phyloP scores from a whole-genome alignment of 2,888 invertebrate genomes.

The Harpagoxenus sublaevis region DNA sequence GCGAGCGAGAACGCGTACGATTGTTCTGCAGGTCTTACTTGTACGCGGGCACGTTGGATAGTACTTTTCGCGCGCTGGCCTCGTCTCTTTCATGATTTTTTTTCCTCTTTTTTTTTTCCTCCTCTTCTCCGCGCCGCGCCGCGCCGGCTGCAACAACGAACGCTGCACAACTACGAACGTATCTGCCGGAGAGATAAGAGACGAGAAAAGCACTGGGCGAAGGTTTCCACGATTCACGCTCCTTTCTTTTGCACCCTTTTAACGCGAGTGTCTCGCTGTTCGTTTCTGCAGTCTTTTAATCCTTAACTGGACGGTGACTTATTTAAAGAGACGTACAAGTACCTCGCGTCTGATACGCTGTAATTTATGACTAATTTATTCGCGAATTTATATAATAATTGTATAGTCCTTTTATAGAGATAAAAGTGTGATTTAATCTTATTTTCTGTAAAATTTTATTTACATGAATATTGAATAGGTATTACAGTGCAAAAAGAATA shows the following conservation, averaged over 20 bases:
- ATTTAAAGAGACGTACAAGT: background rate
- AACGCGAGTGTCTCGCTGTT: conserved; percentile 24
- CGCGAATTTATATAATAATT: background rate
- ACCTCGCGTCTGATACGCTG: background rate
- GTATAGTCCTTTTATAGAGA: background rate
- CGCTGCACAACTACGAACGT: conserved; percentile 35
- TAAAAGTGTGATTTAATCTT: background rate
- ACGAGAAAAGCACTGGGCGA: conserved; percentile 57
- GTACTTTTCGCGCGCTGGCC: conserved; percentile 16
- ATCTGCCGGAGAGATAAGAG: conserved; percentile 60
- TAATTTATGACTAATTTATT: conserved; percentile 14
- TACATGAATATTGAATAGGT: background rate
- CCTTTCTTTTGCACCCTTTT: conserved; percentile 34
- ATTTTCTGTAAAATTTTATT: background rate
- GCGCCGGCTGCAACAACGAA: conserved; percentile 49
- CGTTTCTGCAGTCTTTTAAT: conserved; percentile 34
- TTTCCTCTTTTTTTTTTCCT: background rate
- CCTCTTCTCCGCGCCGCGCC: too few relatives aligned
- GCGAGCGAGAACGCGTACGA: conserved; percentile 33
- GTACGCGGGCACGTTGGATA: conserved; percentile 3
- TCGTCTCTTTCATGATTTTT: conserved; percentile 9
- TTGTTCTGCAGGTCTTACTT: conserved; percentile 36
- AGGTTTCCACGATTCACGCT: conserved; percentile 41
- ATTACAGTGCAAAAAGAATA: background rate
- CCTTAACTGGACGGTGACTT: conserved; percentile 34